Percentiles rank a stretch among this genome's conserved stretches.
These are phyloP conservation scores for Anas bernieri DNA, from an alignment of 2,797 vertebrate genomes.

Conservation along the genomic window DNA sequence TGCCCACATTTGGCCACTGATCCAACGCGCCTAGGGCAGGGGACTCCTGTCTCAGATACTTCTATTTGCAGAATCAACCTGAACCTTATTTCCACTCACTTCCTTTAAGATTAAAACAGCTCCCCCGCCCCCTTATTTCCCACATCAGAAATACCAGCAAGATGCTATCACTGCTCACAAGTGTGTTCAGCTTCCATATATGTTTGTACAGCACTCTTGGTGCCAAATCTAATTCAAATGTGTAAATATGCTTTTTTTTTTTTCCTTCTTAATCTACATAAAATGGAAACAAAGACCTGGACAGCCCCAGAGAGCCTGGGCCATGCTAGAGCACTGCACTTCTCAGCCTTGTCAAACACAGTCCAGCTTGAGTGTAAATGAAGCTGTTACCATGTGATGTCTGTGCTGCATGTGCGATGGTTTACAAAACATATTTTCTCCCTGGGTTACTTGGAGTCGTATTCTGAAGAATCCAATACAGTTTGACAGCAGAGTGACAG, in stretches of 20 bases:
- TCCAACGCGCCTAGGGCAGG: background rate
- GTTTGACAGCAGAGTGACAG: background rate
- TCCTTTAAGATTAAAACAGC: background rate
- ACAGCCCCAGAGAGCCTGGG: background rate
- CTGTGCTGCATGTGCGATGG: background rate
- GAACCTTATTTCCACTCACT: background rate
- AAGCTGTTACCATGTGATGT: background rate
- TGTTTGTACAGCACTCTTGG: background rate
- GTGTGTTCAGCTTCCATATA: background rate
- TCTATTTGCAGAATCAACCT: background rate
- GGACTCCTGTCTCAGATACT: background rate
- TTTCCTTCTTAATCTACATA: background rate
- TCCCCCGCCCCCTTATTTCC: background rate
- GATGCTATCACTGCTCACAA: background rate
- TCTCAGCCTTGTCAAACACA: background rate
- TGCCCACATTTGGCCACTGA: background rate
- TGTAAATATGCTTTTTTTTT: background rate
- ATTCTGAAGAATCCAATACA: background rate
- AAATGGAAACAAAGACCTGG: background rate
- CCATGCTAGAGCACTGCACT: background rate
- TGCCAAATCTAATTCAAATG: background rate
- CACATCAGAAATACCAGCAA: background rate
- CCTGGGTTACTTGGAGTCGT: background rate
- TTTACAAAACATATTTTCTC: constrained; percentile 10
- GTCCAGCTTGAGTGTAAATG: background rate